These are phyloP conservation scores for Acridotheres tristis DNA, from an alignment of 2,797 vertebrate species.

Conservation along the genomic window DNA sequence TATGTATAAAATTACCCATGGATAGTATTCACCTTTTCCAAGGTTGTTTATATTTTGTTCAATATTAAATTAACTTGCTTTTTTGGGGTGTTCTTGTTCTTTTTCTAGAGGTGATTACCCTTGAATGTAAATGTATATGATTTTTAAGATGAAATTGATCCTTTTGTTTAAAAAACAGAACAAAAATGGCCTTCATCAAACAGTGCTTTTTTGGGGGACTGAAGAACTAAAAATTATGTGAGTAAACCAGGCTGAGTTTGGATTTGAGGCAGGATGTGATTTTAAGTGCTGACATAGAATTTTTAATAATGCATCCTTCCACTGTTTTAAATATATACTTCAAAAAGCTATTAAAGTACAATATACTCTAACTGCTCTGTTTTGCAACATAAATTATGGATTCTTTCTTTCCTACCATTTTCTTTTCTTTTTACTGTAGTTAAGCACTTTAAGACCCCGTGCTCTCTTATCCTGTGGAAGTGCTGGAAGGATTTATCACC, in stretches of 20 bases:
- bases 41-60: constrained; percentile 77
- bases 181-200: constrained; percentile 46
- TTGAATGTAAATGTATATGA: constrained; percentile 48
- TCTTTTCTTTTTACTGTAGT: constrained; percentile 4
- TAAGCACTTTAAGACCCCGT: constrained; percentile 47
- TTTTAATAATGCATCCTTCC: constrained; percentile 20
- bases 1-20: constrained; percentile 69
- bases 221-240: background rate
- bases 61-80: constrained; percentile 74
- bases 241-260: constrained; percentile 9
- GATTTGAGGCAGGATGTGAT: constrained; percentile 1
- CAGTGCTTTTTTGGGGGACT: background rate
- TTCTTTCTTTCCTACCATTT: background rate
- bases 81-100: constrained; percentile 10
- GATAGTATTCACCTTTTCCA: constrained; percentile 57
- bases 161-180: constrained; percentile 32
- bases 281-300: background rate
- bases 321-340: constrained; percentile 35
- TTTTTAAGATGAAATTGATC: constrained; percentile 27
- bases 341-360: constrained; percentile 17
- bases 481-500: constrained; percentile 10
- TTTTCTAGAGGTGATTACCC: constrained; percentile 47
- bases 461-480: background rate
- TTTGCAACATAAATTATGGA: constrained; percentile 34
- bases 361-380: background rate